A percentile compares a stretch with the other conserved stretches of the same genome.
phyloP scores from a whole-genome alignment of 2,113 vertebrate species.

The Seriola dumerili region DNA sequence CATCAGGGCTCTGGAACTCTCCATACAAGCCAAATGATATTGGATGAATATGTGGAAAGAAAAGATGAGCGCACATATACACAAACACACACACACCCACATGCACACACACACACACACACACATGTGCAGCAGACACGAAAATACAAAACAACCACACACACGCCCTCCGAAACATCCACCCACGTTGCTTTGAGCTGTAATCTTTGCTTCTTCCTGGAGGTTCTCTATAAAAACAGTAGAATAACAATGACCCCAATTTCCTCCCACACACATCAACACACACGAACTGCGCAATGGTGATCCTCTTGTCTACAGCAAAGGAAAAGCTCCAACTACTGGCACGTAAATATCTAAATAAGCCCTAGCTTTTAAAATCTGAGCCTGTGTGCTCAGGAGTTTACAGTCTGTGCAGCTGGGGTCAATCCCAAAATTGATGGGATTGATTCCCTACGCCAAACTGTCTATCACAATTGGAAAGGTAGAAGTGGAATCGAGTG shows the following conservation, averaged over 20 bases:
- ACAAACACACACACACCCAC: conserved; percentile 18
- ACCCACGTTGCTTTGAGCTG: conserved; percentile 59
- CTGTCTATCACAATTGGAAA: conserved; percentile 67
- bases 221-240: conserved; percentile 49
- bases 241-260: conserved; percentile 67
- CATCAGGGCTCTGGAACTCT: conserved; percentile 57
- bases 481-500: conserved; percentile 68
- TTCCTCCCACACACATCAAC: conserved; percentile 57
- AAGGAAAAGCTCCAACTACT: conserved; percentile 27
- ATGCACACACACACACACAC: conserved; percentile 16
- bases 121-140: conserved; percentile 25
- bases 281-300: background rate
- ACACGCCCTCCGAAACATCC: conserved; percentile 36
- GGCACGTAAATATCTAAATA: conserved; percentile 39
- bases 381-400: conserved; percentile 21
- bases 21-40: conserved; percentile 46
- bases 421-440: conserved; percentile 70
- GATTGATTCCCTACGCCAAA: conserved; percentile 71
- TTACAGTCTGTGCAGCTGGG: conserved; percentile 24
- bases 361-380: conserved; percentile 6
- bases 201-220: conserved; percentile 47
- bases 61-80: conserved; percentile 16
- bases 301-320: conserved; percentile 22
- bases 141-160: conserved; percentile 23
- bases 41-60: conserved; percentile 58